Conservation (phyloP, 2,888 invertebrate genomes). For the Thumatha senex region DNA sequence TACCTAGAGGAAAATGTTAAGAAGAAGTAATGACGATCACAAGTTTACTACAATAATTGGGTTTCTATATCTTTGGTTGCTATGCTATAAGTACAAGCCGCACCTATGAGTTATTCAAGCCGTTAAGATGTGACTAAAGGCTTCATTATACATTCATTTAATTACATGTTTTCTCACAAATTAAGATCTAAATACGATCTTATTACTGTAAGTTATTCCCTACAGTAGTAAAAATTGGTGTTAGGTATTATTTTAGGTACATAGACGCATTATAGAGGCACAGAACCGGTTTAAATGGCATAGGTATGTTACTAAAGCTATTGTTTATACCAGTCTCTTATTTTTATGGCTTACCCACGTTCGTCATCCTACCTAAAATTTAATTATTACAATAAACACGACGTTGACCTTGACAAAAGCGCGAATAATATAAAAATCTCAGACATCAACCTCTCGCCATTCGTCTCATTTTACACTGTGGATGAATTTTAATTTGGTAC, state of each 20-base stretch:
- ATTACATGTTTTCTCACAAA: too few relatives aligned
- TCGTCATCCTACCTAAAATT: neutral
- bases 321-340: slow-evolving; percentile 15
- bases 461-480: slow-evolving; percentile 33
- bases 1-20: too few relatives aligned
- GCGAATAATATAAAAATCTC: slow-evolving; percentile 12
- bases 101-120: too few relatives aligned
- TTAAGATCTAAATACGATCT: too few relatives aligned
- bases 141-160: too few relatives aligned
- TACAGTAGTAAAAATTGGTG: neutral
- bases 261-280: neutral
- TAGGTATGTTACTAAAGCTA: slow-evolving; percentile 14
- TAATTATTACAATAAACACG: slow-evolving; percentile 7
- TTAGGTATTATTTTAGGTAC: neutral
- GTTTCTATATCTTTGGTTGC: too few relatives aligned
- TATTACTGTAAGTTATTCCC: neutral
- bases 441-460: slow-evolving; percentile 21
- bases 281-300: slow-evolving; percentile 17
- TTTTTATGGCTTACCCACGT: neutral
- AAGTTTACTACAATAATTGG: too few relatives aligned
- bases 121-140: too few relatives aligned
- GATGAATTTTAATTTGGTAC: slow-evolving; percentile 45
- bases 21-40: too few relatives aligned
- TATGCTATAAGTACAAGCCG: too few relatives aligned
- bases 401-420: slow-evolving; percentile 31